Evolutionary conservation across 2,113 vertebrate genomes (phyloP).

Genomic region (Puntigrus tetrazona): DNA sequence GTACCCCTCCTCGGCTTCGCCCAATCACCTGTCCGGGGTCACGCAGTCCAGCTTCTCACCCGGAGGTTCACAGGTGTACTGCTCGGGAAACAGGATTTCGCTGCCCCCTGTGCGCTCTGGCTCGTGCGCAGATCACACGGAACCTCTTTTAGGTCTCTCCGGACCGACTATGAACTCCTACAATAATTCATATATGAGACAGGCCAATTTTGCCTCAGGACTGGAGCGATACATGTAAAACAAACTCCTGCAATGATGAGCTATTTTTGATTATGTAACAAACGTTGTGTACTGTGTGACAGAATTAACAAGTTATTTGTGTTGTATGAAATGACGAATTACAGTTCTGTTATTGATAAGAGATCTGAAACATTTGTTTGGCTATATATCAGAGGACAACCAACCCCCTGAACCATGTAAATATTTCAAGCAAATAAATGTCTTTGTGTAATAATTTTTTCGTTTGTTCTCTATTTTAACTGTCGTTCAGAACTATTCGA

Average conservation of each 20-base stretch:
- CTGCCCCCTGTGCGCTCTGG: slow-evolving; percentile 75
- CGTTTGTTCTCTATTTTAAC: not conserved
- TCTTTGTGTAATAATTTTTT: not conserved
- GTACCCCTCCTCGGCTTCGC: slow-evolving; percentile 80
- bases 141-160: slow-evolving; percentile 84
- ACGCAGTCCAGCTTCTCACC: slow-evolving; percentile 79
- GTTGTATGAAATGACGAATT: not conserved
- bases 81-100: slow-evolving; percentile 76
- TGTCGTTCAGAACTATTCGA: not conserved
- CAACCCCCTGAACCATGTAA: not conserved
- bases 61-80: slow-evolving; percentile 82
- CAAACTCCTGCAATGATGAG: not conserved
- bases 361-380: not conserved
- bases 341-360: not conserved
- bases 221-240: slow-evolving; percentile 91
- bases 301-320: not conserved
- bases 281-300: not conserved
- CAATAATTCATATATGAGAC: slow-evolving; percentile 85
- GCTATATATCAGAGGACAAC: not conserved
- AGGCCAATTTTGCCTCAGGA: slow-evolving; percentile 81
- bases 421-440: slow-evolving; percentile 9
- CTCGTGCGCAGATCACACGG: slow-evolving; percentile 81
- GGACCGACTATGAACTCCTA: slow-evolving; percentile 76
- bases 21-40: slow-evolving; percentile 77
- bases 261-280: not conserved